These are phyloP conservation scores for Bombylius discolor DNA, from an alignment of 2,888 invertebrate genomes.

Conservation along the genomic window DNA sequence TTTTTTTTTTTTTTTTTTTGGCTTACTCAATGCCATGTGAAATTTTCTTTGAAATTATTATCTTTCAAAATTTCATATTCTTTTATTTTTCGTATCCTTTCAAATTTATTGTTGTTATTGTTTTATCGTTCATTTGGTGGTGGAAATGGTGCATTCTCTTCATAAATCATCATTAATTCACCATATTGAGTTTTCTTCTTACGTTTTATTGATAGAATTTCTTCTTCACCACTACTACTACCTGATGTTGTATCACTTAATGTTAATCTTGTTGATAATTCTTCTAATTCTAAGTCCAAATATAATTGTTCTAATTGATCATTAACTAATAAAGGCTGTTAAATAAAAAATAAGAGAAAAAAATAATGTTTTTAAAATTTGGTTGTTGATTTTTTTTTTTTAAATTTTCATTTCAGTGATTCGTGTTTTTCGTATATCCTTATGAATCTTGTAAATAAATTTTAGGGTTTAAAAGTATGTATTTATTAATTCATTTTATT, in stretches of 20 bases:
- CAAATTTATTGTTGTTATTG: too few species aligned
- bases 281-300: constrained; percentile 44
- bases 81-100: too few species aligned
- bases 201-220: constrained; percentile 20
- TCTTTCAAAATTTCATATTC: too few species aligned
- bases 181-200: constrained; percentile 36
- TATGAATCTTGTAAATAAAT: too few species aligned
- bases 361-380: background rate
- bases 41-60: too few species aligned
- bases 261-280: constrained; percentile 38
- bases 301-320: constrained; percentile 50
- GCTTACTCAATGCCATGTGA: too few species aligned
- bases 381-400: too few species aligned
- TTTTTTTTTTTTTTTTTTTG: too few species aligned
- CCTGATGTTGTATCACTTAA: constrained; percentile 40
- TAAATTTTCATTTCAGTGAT: too few species aligned
- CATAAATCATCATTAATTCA: constrained; percentile 44
- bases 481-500: too few species aligned
- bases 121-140: constrained; percentile 23
- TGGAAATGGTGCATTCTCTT: constrained; percentile 47
- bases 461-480: too few species aligned
- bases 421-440: too few species aligned
- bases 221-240: constrained; percentile 29
- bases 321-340: constrained; percentile 45
- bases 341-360: background rate